Evolutionary conservation across 2,797 vertebrate species (phyloP).

Genomic region (Lophotriccus pileatus): DNA sequence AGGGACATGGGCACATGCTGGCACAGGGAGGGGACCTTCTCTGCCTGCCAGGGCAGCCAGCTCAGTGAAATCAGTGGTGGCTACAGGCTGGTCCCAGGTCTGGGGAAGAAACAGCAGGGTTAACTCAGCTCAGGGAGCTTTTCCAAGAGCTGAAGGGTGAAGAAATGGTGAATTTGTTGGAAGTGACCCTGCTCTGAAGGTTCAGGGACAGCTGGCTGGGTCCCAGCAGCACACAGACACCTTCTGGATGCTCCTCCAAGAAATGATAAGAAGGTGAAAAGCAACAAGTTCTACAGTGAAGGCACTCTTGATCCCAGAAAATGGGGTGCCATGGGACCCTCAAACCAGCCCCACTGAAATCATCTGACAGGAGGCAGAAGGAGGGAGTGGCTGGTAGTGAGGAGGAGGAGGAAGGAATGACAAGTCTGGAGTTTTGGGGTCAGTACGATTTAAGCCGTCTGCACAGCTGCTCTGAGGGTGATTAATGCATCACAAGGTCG

Average conservation of each 20-base stretch:
- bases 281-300: neutral
- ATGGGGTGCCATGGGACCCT: neutral
- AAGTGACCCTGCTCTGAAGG: neutral
- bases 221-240: neutral
- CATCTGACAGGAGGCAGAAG: neutral
- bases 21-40: neutral
- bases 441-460: neutral
- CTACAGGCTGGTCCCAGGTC: neutral
- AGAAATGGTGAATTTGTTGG: neutral
- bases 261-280: neutral
- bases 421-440: neutral
- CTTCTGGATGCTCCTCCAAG: neutral
- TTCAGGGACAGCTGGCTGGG: neutral
- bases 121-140: neutral
- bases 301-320: neutral
- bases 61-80: neutral
- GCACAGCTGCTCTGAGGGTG: slow-evolving; percentile 1
- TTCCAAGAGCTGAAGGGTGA: neutral
- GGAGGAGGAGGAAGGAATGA: neutral
- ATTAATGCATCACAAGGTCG: slow-evolving; percentile 55
- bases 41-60: neutral
- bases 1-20: neutral
- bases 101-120: neutral
- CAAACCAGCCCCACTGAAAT: neutral
- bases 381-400: neutral